phyloP scores from a whole-genome alignment of 2,113 vertebrate genomes.

The Electrona antarctica region DNA sequence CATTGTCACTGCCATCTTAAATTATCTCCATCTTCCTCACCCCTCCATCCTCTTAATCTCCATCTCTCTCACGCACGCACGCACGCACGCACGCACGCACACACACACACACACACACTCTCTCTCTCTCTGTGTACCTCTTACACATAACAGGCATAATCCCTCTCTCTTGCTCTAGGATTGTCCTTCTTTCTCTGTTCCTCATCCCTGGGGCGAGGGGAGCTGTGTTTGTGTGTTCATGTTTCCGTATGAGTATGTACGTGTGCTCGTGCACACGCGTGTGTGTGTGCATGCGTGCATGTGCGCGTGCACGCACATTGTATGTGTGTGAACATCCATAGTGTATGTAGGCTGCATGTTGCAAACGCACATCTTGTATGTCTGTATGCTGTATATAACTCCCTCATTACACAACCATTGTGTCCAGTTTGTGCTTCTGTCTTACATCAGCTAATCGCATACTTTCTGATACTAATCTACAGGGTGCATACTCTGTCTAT shows the following conservation, averaged over 20 bases:
- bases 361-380: conserved; percentile 1
- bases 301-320: too few relatives aligned
- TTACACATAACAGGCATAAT: too few relatives aligned
- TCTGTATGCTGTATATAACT: conserved; percentile 42
- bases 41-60: conserved; percentile 1
- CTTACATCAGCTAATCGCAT: conserved; percentile 64
- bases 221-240: conserved; percentile 58
- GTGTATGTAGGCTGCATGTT: too few relatives aligned
- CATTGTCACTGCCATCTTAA: background rate
- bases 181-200: background rate
- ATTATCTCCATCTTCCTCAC: conserved; percentile 2
- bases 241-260: too few relatives aligned
- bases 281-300: background rate
- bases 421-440: conserved; percentile 45
- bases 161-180: conserved; percentile 26
- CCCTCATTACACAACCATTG: conserved; percentile 57
- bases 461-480: conserved; percentile 58
- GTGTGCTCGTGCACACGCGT: too few relatives aligned
- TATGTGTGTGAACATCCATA: too few relatives aligned
- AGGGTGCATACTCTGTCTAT: conserved; percentile 35
- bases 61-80: conserved; percentile 43
- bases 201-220: conserved; percentile 41
- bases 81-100: conserved; percentile 27
- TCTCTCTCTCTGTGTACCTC: conserved; percentile 19
- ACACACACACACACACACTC: conserved; percentile 18